Evolutionary conservation across 2,888 invertebrate species (phyloP).

Genomic region (Melanostoma scalare): DNA sequence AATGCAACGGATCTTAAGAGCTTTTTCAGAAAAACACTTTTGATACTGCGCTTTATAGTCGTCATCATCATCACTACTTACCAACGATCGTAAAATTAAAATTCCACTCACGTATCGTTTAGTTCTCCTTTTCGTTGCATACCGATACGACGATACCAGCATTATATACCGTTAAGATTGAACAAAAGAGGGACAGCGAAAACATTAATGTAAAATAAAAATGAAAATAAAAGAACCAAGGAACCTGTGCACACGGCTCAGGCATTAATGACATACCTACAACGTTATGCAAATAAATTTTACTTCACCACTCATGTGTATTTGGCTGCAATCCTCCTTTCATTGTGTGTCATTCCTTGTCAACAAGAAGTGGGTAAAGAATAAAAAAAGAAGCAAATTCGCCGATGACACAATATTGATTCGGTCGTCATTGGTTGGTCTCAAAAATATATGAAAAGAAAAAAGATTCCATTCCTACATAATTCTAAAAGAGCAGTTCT

Average conservation of each 20-base stretch:
- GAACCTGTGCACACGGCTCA: conserved; percentile 45
- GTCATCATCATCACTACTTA: not conserved
- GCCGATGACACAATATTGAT: conserved; percentile 67
- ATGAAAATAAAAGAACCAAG: conserved; percentile 7
- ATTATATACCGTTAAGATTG: conserved; percentile 37
- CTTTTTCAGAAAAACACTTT: conserved; percentile 14
- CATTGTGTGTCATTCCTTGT: conserved; percentile 39
- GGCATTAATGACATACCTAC: conserved; percentile 26
- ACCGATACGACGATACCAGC: conserved; percentile 8
- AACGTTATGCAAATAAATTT: conserved; percentile 70
- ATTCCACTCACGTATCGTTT: conserved; percentile 49
- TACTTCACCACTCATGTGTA: conserved; percentile 36
- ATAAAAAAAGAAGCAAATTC: conserved; percentile 18
- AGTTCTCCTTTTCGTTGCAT: conserved; percentile 38
- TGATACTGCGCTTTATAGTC: not conserved
- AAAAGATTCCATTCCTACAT: no score
- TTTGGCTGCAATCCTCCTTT: conserved; percentile 36
- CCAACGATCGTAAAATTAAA: conserved; percentile 46
- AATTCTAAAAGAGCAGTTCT: no score
- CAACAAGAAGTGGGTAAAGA: conserved; percentile 25
- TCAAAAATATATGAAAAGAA: no score
- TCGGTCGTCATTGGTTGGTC: conserved; percentile 16
- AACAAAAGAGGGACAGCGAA: conserved; percentile 19
- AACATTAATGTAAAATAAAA: not conserved
- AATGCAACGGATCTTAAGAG: conserved; percentile 23